Base-by-base conservation (phyloP, 2,888 invertebrate species). In the Rhingia rostrata region DNA sequence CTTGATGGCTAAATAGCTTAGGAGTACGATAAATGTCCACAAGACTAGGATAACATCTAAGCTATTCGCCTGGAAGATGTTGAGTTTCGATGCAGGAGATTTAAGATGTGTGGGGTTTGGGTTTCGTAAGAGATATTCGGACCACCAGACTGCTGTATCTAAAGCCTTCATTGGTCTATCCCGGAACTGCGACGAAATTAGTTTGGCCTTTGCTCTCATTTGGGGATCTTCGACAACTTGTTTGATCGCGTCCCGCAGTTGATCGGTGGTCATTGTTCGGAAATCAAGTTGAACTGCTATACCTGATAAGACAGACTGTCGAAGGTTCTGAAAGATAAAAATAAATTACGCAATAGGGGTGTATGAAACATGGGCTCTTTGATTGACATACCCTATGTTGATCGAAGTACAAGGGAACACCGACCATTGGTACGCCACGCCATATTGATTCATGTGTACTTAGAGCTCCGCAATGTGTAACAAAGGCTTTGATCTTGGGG, bases 81-180 rank as follows among this genome's bases (percentile, higher is more conserved):
- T 92, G 89, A 93, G 89, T 43, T 91, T 90, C 6, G 91, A 83
- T 89, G 61, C 92, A n/a, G 92, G 91, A 6, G 93, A 90, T 60
- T 72, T 72, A 5, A 93, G 90, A 88, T 94, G 93, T 4, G 89
- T 90, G 0, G 93, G 93, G 0, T 93, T 93, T 6, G 90, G 90
- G 14, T 93, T 92, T 6, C 92, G 90, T 0, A 93, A 92, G 0
- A 94, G 92, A 87, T 94, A 93, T 87, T 94, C 94, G n/a, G 93
- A 91, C 94, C 94, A 94, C 89, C 93, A 93, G 2, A 93, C 90
- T 4, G 94, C 92, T 12, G 93, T 93, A 14, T 93, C 92, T n/a
- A 93, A 90, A 0, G 94, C 93, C 0, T 92, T 89, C 86, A 93
- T 88, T 0, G 92, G 93, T 0, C 93, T 92, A 87, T 93, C 93